Conservation (phyloP, 2,888 invertebrate species). For the Volucella zonaria region DNA sequence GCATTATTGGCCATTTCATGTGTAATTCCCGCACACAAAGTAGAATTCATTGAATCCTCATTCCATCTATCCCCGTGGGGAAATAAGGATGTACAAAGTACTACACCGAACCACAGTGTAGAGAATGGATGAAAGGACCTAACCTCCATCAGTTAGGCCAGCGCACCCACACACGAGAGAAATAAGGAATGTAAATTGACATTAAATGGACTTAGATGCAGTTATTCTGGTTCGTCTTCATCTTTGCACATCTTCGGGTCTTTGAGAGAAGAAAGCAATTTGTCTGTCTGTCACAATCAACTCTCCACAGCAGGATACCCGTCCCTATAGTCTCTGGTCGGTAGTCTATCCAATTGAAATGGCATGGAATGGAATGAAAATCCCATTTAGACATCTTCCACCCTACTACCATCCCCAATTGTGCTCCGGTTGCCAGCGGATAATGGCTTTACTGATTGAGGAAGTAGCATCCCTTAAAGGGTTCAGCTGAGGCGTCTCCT, state of each 20-base stretch:
- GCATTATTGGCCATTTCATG: slow-evolving; percentile 62
- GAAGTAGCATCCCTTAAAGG: slow-evolving; percentile 23
- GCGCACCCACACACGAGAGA: slow-evolving; percentile 9
- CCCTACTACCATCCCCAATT: background rate
- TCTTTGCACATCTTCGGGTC: slow-evolving; percentile 6
- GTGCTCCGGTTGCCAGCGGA: background rate
- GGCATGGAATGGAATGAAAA: slow-evolving; percentile 44
- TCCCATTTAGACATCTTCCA: slow-evolving; percentile 23
- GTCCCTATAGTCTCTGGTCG: no score
- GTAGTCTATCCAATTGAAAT: slow-evolving; percentile 44
- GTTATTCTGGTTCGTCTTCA: slow-evolving; percentile 43
- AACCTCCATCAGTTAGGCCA: background rate
- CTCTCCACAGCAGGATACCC: slow-evolving; percentile 6
- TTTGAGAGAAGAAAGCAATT: slow-evolving; percentile 52
- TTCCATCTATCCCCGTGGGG: background rate
- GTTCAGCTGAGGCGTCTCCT: slow-evolving; percentile 10
- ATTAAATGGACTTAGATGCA: slow-evolving; percentile 71
- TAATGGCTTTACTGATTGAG: slow-evolving; percentile 26
- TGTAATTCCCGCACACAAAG: slow-evolving; percentile 30
- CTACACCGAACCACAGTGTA: background rate
- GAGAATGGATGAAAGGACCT: slow-evolving; percentile 16
- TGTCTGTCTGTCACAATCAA: slow-evolving; percentile 62
- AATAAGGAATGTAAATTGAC: slow-evolving; percentile 66
- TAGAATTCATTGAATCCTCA: slow-evolving; percentile 11
- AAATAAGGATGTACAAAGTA: background rate